phyloP scores from a whole-genome alignment of 2,888 invertebrate species.

The Prosopocoilus inquinatus region DNA sequence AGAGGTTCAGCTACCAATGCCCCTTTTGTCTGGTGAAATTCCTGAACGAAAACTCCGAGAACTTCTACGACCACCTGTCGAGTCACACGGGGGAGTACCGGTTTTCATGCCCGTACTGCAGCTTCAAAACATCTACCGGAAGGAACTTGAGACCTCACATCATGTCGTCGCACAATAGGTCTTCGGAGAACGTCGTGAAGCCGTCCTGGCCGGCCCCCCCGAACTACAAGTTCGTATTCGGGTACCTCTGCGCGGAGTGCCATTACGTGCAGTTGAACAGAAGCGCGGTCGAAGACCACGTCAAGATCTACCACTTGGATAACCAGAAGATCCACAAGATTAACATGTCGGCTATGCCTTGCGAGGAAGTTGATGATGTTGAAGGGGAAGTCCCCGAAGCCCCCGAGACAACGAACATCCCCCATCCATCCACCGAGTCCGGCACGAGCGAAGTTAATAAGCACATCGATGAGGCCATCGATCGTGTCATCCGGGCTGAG shows the following conservation, averaged over 20 bases:
- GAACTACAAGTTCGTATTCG: conserved; percentile 45
- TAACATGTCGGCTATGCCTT: conserved; percentile 37
- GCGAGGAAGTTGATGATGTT: neutral
- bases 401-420: conserved; percentile 6
- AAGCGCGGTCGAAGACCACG: conserved; percentile 62
- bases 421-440: neutral
- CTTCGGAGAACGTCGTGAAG: conserved; percentile 36
- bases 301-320: conserved; percentile 56
- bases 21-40: conserved; percentile 41
- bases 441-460: neutral
- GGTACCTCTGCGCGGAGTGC: conserved; percentile 69
- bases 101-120: conserved; percentile 63
- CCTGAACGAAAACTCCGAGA: conserved; percentile 34
- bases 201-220: conserved; percentile 22
- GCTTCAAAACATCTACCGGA: conserved; percentile 34
- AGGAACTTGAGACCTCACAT: conserved; percentile 39
- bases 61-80: conserved; percentile 71
- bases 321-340: conserved; percentile 49
- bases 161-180: conserved; percentile 28
- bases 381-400: conserved; percentile 1
- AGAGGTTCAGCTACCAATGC: conserved; percentile 37
- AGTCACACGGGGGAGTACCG: conserved; percentile 78
- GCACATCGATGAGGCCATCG: conserved; percentile 13
- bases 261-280: conserved; percentile 67
- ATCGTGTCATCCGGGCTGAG: conserved; percentile 8